Base-by-base conservation (phyloP, 2,888 invertebrate genomes). In the Sycophila texana region DNA sequence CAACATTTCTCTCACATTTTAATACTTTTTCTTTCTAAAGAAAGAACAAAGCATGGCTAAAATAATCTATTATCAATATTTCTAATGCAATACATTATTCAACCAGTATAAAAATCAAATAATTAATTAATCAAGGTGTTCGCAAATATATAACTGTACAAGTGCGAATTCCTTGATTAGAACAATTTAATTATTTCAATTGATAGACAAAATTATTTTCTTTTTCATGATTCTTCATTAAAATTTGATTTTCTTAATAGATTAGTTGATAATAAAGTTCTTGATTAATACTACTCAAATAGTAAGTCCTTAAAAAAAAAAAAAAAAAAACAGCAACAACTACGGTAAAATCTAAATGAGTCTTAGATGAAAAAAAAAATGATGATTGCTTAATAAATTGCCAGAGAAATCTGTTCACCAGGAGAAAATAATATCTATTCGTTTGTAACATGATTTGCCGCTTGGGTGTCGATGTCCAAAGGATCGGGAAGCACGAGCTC, bases 401-500 rank as follows among this genome's bases (percentile, higher is more conserved):
- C 71, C 20, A 82, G 67, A 80, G 80, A 77, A 82, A 82, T 80
- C 70, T 77, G 60, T 80, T 82, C 82, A 75, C 80, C 68, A 80
- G 80, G 73, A 77, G 74, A 18, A 78, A 77, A 77, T 22, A 75
- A 78, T 74, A 80, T 82, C 72, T 86, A 89, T 85, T 89, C 90
- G 77, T 88, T 89, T 49, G 86, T 82, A 3, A 89, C 86, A 73
- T 87, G 89, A 79, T 87, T 88, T 55, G 87, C 82, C 53, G 87
- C 79, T 66, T 88, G 88, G 68, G 79, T 85, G 60, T 90, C 89
- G 55, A 87, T 84, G 0, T 89, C 89, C 5, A 90, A 84, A 30
- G 85, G 86, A 49, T 88, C 89, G 4, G 86, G 30, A 14, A 90
- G 85, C 30, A 90, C 83, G 39, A 89, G 87, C 0, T 92, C 93